Evolutionary conservation across 2,888 invertebrate genomes (phyloP).

Genomic region (Agriopis leucophaearia): DNA sequence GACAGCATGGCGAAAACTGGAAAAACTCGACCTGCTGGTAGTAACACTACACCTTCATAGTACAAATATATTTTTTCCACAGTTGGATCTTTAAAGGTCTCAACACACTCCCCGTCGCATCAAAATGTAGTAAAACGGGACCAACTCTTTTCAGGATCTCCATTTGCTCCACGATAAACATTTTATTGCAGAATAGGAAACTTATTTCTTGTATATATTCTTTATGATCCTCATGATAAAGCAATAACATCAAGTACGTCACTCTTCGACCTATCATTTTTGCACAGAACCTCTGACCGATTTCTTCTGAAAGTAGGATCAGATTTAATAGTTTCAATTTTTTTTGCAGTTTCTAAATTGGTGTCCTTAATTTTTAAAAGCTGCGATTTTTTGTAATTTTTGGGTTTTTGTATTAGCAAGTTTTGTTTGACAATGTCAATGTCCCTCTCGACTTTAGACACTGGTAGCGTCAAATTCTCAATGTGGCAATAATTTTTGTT

Average conservation of each 20-base stretch:
- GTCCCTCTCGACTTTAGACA: conserved; percentile 3
- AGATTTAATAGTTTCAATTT: not conserved
- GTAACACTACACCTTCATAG: not conserved
- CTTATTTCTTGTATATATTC: conserved; percentile 4
- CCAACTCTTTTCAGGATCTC: not conserved
- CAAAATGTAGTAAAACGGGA: conserved; percentile 5
- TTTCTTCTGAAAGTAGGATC: too few relatives aligned
- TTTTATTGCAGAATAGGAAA: conserved; percentile 12
- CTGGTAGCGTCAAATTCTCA: not conserved
- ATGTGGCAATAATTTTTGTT: conserved; percentile 3
- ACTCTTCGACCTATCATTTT: too few relatives aligned
- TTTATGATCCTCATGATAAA: conserved; percentile 13
- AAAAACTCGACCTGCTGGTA: not conserved
- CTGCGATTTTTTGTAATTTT: too few relatives aligned
- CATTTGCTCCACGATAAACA: conserved; percentile 11
- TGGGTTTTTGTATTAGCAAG: not conserved
- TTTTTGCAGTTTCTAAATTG: too few relatives aligned
- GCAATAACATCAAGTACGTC: too few relatives aligned
- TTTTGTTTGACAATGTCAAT: conserved; percentile 7
- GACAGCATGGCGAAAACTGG: conserved; percentile 2
- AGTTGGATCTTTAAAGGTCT: not conserved
- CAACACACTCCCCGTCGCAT: conserved; percentile 8
- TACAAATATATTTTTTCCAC: not conserved
- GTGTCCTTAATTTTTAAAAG: too few relatives aligned
- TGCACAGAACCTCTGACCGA: too few relatives aligned